phyloP scores from a whole-genome alignment of 2,113 vertebrate species.

The Rattus rattus region DNA sequence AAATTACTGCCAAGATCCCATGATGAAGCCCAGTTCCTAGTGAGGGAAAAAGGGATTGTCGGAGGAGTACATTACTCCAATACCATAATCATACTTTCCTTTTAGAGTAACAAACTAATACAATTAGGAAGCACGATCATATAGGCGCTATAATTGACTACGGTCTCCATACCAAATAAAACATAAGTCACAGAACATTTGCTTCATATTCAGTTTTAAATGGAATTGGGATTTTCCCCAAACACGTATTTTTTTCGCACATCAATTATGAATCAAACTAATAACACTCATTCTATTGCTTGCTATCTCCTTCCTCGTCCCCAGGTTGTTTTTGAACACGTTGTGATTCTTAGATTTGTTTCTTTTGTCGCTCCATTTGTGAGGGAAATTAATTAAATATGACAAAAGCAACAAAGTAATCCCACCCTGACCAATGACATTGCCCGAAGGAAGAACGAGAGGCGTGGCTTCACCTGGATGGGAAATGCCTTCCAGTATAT shows the following conservation, averaged over 20 bases:
- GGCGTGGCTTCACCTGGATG: not conserved
- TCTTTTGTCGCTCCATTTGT: not conserved
- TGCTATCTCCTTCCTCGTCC: not conserved
- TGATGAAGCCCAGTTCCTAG: conserved; percentile 7
- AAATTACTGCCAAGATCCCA: conserved; percentile 46
- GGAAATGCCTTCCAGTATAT: not conserved
- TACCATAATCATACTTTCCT: not conserved
- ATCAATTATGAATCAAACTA: not conserved
- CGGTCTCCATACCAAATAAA: not conserved
- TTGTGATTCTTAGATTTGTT: not conserved
- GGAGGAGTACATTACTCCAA: not conserved
- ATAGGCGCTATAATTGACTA: not conserved
- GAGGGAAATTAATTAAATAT: not conserved
- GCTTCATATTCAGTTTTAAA: not conserved
- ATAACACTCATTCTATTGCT: not conserved
- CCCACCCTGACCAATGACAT: not conserved
- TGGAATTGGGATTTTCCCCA: conserved; percentile 3
- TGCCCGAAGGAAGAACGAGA: not conserved
- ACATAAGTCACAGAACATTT: not conserved
- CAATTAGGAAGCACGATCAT: not conserved
- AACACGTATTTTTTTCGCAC: not conserved
- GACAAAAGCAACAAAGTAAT: not conserved
- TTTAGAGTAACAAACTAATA: not conserved
- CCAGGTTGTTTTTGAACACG: not conserved
- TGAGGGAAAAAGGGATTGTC: not conserved